These are phyloP conservation scores for Lerema accius DNA, from an alignment of 1,140 invertebrate genomes.

Conservation along the genomic window DNA sequence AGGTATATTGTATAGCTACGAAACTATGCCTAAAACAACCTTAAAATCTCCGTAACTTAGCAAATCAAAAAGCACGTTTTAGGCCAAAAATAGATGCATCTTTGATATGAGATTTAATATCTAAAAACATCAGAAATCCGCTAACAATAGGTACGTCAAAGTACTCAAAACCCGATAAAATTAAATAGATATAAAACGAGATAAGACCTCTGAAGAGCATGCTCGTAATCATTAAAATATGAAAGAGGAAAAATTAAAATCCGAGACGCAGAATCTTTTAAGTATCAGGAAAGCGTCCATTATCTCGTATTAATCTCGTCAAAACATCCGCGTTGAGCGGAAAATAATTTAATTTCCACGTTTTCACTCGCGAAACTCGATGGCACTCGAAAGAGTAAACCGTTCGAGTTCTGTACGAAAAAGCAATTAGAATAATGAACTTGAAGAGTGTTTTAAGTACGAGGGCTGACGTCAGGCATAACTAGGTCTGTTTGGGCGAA, in stretches of 20 bases:
- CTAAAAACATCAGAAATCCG: no score
- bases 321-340: slow-evolving; percentile 51
- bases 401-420: slow-evolving; percentile 70
- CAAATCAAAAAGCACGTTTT: no score
- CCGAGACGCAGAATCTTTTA: slow-evolving; percentile 1
- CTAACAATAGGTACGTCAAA: no score
- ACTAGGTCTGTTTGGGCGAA: slow-evolving; percentile 21
- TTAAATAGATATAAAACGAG: neutral
- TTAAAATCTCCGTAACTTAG: no score
- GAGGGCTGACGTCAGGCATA: slow-evolving; percentile 40
- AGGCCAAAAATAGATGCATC: no score
- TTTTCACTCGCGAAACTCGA: slow-evolving; percentile 61
- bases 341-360: slow-evolving; percentile 76
- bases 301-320: slow-evolving; percentile 69
- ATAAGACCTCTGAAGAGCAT: neutral
- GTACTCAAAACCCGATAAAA: no score
- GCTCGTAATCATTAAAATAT: slow-evolving; percentile 28
- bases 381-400: slow-evolving; percentile 69
- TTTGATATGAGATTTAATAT: no score
- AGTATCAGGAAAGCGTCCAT: slow-evolving; percentile 41
- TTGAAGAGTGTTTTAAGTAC: slow-evolving; percentile 53
- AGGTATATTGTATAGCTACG: no score
- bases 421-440: slow-evolving; percentile 81
- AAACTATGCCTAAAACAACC: no score
- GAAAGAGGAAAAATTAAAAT: slow-evolving; percentile 38